Evolutionary conservation across 2,888 invertebrate species (phyloP), one percentile per base, ranked within the genome.

Genomic region (Mythimna albipuncta): DNA sequence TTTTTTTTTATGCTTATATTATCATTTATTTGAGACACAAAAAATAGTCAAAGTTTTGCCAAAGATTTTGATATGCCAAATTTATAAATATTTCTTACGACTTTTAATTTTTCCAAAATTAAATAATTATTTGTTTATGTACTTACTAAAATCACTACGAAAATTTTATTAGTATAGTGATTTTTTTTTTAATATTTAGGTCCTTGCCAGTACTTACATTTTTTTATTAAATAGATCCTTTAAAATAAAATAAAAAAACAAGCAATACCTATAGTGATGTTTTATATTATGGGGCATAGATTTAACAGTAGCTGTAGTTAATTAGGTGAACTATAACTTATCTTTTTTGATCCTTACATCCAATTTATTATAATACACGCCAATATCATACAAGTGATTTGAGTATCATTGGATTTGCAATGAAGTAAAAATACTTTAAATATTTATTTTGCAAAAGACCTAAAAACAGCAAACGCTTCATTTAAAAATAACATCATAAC

Each of bases 1-100:
- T 88, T 87, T 87, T 84, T 84, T 77, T 79, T 72, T 55, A 10
- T 47, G 2, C 44, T 50, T 26, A 66, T 38, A 41, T 19, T 21
- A 21, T 59, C 1, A 9, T 19, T 35, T 64, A 52, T 64, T 11
- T 21, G 7, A 1, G 7, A 1, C 6, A 21, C 7, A 64, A 35
- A n/a, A 35, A 35, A 4, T 35, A 35, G 19, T 35, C 10, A 58
- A 35, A 11, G 11, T 11, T 4, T 26, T 2, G 16, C 13, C 55
- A 16, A 13, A 7, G 32, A 57, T 57, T 16, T 7, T 32, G 9
- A 9, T 35, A 32, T 2, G 16, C 16, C 32, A 32, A 57, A 44
- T 44, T 44, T 44, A 57, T 57, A 6, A 13, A 57, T 32, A 3
- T 47, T 47, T 47, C 6, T 16, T 16, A 47, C 16, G 47, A 19